Evolutionary conservation across 2,888 invertebrate genomes (phyloP), one percentile per base, ranked within the genome.

Genomic region (Stenodema calcarata): DNA sequence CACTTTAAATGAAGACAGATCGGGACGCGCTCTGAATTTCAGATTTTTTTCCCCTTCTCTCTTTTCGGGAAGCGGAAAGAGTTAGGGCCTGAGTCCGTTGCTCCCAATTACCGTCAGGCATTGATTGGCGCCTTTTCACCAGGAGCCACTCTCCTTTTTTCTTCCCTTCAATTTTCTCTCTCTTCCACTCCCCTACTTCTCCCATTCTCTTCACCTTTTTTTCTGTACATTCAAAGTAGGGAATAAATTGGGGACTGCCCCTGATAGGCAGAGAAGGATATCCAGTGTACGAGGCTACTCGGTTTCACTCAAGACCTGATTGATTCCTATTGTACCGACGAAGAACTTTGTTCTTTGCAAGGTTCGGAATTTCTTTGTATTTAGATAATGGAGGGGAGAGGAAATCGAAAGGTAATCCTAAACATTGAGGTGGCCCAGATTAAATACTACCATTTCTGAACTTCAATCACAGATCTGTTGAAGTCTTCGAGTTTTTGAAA

Each of bases 81-180:
- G 75, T 47, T 41, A 70, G 30, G 75, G 73, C 75, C 28, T 44
- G 75, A 84, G 73, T 84, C 84, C 73, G 84, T 84, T 84, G 84
- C 73, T 84, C 84, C 84, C 84, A 84, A 84, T 84, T 84, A 84
- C 84, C 84, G 84, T 84, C 84, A 84, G 35, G 73, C 84, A 73
- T 73, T 84, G 84, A 84, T 84, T 84, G 84, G 84, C 84, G 84
- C 84, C 84, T 75, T 84, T 84, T 73, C 84, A 73, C 84, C 47
- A 42, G 27, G 28, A 73, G 42, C 84, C 84, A 42, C 23, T 84
- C 84, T 70, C 44, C 75, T 70, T 75, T 75, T 75, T 30, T 23
- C 62, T 62, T 80, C 54, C 50, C 35, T 70, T 70, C 82, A 70
- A 35, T 75, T 84, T 84, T 84, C 47, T 42, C 14, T 73, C 28